Evolutionary conservation across 2,113 vertebrate genomes (phyloP).

Genomic region (Trogon melanurus): DNA sequence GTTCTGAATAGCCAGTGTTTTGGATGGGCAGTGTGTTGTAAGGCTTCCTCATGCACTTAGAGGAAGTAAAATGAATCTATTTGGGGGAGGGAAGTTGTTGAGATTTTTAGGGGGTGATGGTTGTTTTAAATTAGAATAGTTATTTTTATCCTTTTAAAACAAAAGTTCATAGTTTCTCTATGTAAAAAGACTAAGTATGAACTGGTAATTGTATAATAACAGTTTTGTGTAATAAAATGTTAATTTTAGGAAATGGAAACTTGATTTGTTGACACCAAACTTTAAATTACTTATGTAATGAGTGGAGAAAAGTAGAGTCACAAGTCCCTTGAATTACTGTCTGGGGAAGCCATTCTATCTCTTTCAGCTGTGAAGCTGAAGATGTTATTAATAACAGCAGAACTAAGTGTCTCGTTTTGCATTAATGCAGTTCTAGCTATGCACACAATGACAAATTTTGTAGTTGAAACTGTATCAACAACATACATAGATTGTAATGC

Average conservation of each 20-base stretch:
- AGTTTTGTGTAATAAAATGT: neutral
- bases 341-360: neutral
- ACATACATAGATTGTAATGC: neutral
- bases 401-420: neutral
- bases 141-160: neutral
- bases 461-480: neutral
- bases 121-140: neutral
- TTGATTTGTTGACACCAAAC: neutral
- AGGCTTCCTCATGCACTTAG: neutral
- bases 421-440: neutral
- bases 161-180: neutral
- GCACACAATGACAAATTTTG: neutral
- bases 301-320: neutral
- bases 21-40: neutral
- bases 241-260: neutral
- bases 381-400: neutral
- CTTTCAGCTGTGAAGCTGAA: neutral
- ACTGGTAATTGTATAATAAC: neutral
- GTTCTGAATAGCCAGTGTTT: constrained; percentile 4
- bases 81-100: neutral
- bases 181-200: neutral
- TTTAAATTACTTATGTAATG: neutral
- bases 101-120: rapidly evolving
- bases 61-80: neutral
- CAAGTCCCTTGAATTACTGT: neutral